phyloP scores from a whole-genome alignment of 2,888 invertebrate genomes.

The Ashinkailepas kermadecensis region DNA sequence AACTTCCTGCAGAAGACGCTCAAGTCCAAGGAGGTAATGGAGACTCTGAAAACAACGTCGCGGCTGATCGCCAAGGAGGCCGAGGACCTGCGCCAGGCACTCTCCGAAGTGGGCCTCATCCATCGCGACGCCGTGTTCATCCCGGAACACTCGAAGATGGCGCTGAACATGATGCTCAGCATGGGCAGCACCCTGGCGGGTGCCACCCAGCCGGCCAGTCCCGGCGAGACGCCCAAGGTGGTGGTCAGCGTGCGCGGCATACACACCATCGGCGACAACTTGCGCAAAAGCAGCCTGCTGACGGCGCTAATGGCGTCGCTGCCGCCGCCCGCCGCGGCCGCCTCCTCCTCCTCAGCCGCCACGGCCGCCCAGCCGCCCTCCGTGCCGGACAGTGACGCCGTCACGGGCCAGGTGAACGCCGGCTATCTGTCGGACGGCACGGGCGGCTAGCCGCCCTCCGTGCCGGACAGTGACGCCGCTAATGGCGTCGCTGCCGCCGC shows the following conservation, averaged over 20 bases:
- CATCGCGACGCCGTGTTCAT: not conserved
- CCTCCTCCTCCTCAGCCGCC: no score
- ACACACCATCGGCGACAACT: not conserved
- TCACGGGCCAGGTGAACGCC: not conserved
- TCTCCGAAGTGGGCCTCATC: not conserved
- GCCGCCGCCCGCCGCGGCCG: not conserved
- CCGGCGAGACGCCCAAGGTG: not conserved
- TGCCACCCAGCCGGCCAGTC: not conserved
- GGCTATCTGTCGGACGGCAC: not conserved
- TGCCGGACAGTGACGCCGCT: not conserved
- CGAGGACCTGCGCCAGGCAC: not conserved
- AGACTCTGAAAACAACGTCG: not conserved
- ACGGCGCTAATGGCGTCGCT: not conserved
- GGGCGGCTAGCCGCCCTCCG: not conserved
- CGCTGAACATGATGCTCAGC: not conserved
- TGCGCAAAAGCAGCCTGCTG: not conserved
- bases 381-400: no score
- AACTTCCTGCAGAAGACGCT: slow-evolving; percentile 37
- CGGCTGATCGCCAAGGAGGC: not conserved
- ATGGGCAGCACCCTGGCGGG: not conserved
- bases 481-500: no score
- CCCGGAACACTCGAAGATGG: slow-evolving; percentile 2
- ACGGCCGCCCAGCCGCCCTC: no score
- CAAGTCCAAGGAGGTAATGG: slow-evolving; percentile 17
- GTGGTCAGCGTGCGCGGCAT: not conserved